A percentile compares a stretch with the other conserved stretches of the same genome.
phyloP scores from a whole-genome alignment of 1,140 invertebrate genomes.

The Sarcophaga peregrina region DNA sequence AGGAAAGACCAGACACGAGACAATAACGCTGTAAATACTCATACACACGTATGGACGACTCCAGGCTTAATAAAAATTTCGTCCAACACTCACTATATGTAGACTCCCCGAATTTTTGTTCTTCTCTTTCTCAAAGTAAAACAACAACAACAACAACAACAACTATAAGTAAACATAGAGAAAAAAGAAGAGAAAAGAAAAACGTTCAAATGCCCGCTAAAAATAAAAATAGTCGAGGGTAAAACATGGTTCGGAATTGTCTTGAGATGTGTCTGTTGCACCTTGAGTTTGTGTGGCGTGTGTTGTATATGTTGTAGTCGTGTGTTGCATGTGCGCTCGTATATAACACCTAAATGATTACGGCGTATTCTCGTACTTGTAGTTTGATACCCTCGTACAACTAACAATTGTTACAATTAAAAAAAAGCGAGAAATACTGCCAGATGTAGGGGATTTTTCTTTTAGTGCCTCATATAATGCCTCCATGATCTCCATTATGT shows the following conservation, averaged over 20 bases:
- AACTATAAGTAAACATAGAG: no score
- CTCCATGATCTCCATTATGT: no score
- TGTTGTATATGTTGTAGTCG: background rate
- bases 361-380: background rate
- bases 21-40: background rate
- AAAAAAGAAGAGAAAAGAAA: background rate
- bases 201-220: background rate
- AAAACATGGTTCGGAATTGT: background rate
- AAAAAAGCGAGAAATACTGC: no score
- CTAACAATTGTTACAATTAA: no score
- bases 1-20: background rate
- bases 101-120: no score
- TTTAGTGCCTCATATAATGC: no score
- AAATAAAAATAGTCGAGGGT: background rate
- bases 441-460: no score
- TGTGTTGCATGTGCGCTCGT: conserved; percentile 6
- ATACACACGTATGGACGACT: background rate
- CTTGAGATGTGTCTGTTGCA: background rate
- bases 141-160: no score
- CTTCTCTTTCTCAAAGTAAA: no score
- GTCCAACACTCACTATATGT: no score
- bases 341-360: conserved; percentile 18
- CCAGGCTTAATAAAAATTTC: background rate
- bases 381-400: background rate
- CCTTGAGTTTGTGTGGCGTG: background rate